These are phyloP conservation scores for Drosophila buzzatii DNA, from an alignment of 2,888 invertebrate species.

Conservation along the genomic window DNA sequence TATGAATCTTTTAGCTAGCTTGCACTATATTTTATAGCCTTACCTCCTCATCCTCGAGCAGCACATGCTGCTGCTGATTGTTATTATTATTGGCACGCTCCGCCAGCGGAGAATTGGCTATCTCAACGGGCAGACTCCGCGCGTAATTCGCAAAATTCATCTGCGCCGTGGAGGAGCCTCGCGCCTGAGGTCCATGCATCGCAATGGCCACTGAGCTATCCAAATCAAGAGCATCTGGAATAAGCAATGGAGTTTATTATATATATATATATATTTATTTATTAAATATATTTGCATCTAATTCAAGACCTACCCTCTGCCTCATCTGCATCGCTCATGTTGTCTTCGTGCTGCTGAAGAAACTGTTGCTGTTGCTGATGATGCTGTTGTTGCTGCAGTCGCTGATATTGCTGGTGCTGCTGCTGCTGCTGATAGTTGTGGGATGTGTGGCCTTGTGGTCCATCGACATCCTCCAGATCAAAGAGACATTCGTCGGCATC, in stretches of 20 bases:
- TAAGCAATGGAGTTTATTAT: no score
- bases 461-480: constrained; percentile 89
- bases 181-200: constrained; percentile 43
- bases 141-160: constrained; percentile 86
- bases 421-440: constrained; percentile 47
- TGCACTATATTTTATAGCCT: constrained; percentile 27
- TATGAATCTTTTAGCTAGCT: neutral
- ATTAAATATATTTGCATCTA: no score
- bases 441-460: constrained; percentile 20
- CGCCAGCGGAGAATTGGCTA: constrained; percentile 86
- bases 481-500: constrained; percentile 91
- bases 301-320: constrained; percentile 88
- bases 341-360: constrained; percentile 50
- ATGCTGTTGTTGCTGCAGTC: constrained; percentile 32
- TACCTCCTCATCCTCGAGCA: constrained; percentile 76
- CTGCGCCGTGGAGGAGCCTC: constrained; percentile 48
- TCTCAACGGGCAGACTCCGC: constrained; percentile 92
- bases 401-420: constrained; percentile 39
- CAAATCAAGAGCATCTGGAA: constrained; percentile 84
- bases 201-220: constrained; percentile 82
- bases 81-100: constrained; percentile 66
- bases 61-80: constrained; percentile 37
- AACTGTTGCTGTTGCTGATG: constrained; percentile 23
- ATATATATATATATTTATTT: no score
- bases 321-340: constrained; percentile 90